Base-by-base conservation (phyloP, 2,888 invertebrate genomes). In the Tinea pellionella region DNA sequence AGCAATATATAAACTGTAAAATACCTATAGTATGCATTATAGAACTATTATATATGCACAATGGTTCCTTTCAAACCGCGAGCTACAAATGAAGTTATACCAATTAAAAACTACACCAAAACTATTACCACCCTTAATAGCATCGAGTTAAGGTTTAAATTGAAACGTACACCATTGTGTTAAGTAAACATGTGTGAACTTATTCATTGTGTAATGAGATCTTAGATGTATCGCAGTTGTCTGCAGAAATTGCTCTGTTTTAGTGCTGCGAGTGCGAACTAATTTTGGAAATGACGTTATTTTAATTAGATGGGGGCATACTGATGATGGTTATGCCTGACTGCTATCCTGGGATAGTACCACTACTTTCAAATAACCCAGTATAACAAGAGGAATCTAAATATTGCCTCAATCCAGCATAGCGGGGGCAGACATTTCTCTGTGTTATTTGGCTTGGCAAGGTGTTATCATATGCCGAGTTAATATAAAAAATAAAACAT, bases 201-300 rank as follows among this genome's bases (percentile, higher is more conserved):
- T n/a, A 47, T 47, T 47, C 47, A 16, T 47, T 47, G 47, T 47
- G 47, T 47, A 47, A 47, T 47, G 16, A 47, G 47, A 47, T 47
- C 16, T 47, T 13, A 47, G 47, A 47, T 47, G 47, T 37, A 37
- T 37, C 9, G 37, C 37, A 37, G 37, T 47, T 47, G 47, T 47
- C 47, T 47, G 47, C 16, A 15, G 15, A 2, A 47, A 47, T 47
- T 47, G 47, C 47, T 47, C n/a, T 47, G 47, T 47, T 37, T 37
- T 37, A 37, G 37, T 37, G 24, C 37, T 37, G 37, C 37, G 37
- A 9, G 37, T 6, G 37, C 9, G 9, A 37, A 37, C 9, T 37
- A 37, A 24, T 37, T 37, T 9, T 37, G 37, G n/a, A n/a, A 37
- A 37, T 37, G 37, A 37, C 37, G n/a, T 37, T 37, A 6, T 24